These are phyloP conservation scores for Muraenolepis orangiensis DNA, from an alignment of 2,797 vertebrate species.

Conservation along the genomic window DNA sequence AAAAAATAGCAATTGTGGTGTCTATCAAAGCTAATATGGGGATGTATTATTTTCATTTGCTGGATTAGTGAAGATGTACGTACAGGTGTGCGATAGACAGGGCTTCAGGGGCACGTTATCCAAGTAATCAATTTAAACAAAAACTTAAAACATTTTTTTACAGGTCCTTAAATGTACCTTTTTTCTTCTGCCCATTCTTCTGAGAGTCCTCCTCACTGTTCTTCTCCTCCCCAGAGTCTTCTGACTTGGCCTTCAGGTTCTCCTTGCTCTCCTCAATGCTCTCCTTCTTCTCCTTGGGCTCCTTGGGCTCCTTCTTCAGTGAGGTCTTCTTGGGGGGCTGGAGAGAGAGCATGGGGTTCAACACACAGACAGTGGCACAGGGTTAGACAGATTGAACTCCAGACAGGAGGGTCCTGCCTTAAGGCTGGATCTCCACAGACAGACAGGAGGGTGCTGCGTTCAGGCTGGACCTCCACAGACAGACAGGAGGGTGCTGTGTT, in stretches of 20 bases:
- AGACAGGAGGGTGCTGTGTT: too few relatives aligned
- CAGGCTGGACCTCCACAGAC: too few relatives aligned
- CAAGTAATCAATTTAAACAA: too few relatives aligned
- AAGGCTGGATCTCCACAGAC: too few relatives aligned
- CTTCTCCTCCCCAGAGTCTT: constrained; percentile 96
- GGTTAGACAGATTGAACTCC: too few relatives aligned
- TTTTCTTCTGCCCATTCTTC: constrained; percentile 89
- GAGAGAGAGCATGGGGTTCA: background rate
- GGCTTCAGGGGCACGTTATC: background rate
- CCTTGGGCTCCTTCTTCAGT: constrained; percentile 87
- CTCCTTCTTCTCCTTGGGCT: constrained; percentile 89
- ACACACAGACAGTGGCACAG: background rate
- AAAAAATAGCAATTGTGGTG: background rate
- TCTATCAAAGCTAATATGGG: background rate
- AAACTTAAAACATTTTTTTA: background rate
- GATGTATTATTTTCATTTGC: background rate
- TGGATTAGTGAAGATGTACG: background rate
- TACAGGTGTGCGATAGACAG: background rate
- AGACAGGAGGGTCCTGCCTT: too few relatives aligned
- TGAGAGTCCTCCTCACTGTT: constrained; percentile 91
- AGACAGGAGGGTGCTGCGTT: too few relatives aligned
- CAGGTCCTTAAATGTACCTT: constrained; percentile 72
- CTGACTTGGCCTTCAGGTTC: constrained; percentile 91
- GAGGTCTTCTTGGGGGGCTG: constrained; percentile 79
- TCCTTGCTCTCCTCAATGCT: constrained; percentile 90